These are phyloP conservation scores for Danio albolineatus DNA, from an alignment of 2,797 vertebrate genomes.

Conservation along the genomic window DNA sequence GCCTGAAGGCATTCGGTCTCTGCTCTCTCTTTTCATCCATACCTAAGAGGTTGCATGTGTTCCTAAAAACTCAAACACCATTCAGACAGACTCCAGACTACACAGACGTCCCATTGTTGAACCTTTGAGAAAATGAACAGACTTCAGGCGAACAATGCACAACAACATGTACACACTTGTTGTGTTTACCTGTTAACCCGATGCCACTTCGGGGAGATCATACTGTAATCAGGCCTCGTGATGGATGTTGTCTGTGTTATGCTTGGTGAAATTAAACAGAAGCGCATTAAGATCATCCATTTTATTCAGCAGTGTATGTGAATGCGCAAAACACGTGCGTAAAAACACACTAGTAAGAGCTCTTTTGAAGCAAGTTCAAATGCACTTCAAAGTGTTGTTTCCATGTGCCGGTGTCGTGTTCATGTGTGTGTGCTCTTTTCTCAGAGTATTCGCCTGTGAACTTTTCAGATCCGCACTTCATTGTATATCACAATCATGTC, in stretches of 20 bases:
- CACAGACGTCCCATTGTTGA: slow-evolving; percentile 21
- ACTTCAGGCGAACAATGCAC: slow-evolving; percentile 12
- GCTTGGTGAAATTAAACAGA: slow-evolving; percentile 5
- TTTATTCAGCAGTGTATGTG: neutral
- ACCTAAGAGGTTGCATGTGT: slow-evolving; percentile 33
- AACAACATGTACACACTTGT: slow-evolving; percentile 16
- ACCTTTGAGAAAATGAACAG: neutral
- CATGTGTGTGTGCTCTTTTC: slow-evolving; percentile 34
- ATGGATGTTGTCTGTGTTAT: neutral
- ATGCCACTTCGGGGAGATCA: neutral
- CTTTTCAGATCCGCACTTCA: slow-evolving; percentile 27
- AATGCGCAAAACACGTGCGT: slow-evolving; percentile 19
- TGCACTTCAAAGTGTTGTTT: slow-evolving; percentile 68
- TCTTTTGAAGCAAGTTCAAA: slow-evolving; percentile 71
- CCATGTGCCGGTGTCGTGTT: slow-evolving; percentile 55
- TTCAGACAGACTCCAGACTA: slow-evolving; percentile 10
- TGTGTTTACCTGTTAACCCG: slow-evolving; percentile 13
- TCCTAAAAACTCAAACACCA: slow-evolving; percentile 11
- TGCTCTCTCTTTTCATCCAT: slow-evolving; percentile 3
- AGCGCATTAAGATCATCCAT: neutral
- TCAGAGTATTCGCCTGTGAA: slow-evolving; percentile 41
- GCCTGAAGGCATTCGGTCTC: slow-evolving; percentile 4
- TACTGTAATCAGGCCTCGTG: neutral
- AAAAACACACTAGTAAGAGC: slow-evolving; percentile 39
- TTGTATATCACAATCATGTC: slow-evolving; percentile 22